Base-by-base conservation (phyloP, 92 coral and sea anemone genomes). In the Umimayanthus chanpuru region DNA sequence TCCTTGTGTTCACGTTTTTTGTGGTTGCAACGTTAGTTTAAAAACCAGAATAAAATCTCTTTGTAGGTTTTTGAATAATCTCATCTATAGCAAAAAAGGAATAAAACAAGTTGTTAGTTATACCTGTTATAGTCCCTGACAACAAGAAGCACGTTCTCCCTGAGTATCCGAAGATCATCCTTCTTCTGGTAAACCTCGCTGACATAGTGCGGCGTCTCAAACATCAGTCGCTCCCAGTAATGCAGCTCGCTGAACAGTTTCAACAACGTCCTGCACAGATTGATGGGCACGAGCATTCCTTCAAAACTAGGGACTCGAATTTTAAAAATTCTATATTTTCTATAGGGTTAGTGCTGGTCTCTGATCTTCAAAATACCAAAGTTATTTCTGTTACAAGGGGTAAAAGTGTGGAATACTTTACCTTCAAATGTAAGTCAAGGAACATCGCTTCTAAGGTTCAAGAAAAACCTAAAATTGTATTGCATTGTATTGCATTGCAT, bases 161-260 rank as follows among this genome's bases (percentile, higher is more conserved):
- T 88, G 21, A 97, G 93, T 64, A 97, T 92, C 61, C 99, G 86
- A 29, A 97, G 92, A 73, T 97, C 99, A 68, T 97, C 99, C 80
- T 97, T 97, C 93, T 97, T 97, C 89, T 91, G 94, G 81, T 95
- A 97, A 72, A 97, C 93, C 86, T 97, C 99, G 56, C 98, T 94
- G 29, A 97, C 99, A 83, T 97, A 97, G 90, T 97, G 99, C 30
- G 99, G 99, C 18, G 99, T 97, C 89, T 97, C 99, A 80, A 97
- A 95, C 99, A 97, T 97, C 88, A 97, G 88, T 86, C 96, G 95
- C 91, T 97, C 99, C 99, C 99, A 97, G 90, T 95, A 97, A 73
- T 93, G 95, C 84, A 97, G 94, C 85, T 97, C 99, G 83, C 96
- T 97, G 72, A 97, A 91, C 90, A 97, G 87, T 76, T 95, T 97